Evolutionary conservation across 2,797 vertebrate species (phyloP), one percentile per base, ranked within the genome.

Genomic region (Oophaga sylvatica): DNA sequence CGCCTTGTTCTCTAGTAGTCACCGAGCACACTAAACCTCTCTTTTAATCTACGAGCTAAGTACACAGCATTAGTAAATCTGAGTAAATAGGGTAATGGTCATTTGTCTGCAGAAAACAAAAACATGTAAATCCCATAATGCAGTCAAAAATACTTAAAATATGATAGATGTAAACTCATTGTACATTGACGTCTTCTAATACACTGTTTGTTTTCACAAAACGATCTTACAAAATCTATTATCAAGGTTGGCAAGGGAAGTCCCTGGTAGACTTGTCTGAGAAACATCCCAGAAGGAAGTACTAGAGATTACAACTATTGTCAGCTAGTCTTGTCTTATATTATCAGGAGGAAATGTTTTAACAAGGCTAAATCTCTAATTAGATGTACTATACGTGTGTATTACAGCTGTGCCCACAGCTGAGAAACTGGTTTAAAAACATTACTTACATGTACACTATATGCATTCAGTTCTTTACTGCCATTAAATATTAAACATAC

Each of bases 351-450:
- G 87, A 88, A 90, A 92, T 91, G 84, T 87, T 91, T 91, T 91
- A 90, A 90, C 73, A 29, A 31, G 84, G 86, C 9, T 88, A 90
- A 92, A 92, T 92, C 88, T 87, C 92, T 93, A 93, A 93, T 93
- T 93, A 93, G 92, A 83, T 83, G 80, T 53, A 63, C 86, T 62
- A 45, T 79, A 89, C 65, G 65, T 83, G 84, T 86, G 84, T 22
- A 41, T 41, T 53, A 53, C 75, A 79, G 65, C 76, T 68, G 31
- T 77, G 60, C 83, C 80, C 62, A 5, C 73, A 83, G 80, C 70
- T 85, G 67, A 45, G 45, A 13, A 20, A 41, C 35, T 31, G 80
- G 45, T 65, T 80, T 80, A 56, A 78, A 56, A 88, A 48, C 13
- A 77, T 41, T 65, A 75, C 65, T 84, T 71, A 17, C 10, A 77